Base-by-base conservation (phyloP, 1,140 invertebrate genomes). In the Drosophila sucinea region DNA sequence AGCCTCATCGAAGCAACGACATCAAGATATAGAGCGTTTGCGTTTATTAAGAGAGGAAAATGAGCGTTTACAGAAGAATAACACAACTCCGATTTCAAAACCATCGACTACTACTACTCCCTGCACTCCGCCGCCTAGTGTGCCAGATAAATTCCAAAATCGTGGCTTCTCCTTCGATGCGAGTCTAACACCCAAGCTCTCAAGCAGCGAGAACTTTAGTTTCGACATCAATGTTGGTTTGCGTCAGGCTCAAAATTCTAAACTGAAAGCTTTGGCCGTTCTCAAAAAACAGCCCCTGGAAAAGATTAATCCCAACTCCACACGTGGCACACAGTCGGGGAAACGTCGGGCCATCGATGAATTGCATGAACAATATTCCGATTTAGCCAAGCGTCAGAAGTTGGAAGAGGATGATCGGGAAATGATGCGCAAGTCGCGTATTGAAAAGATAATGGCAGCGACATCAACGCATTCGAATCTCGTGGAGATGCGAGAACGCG, bases 401-500 rank as follows among this genome's bases (percentile, higher is more conserved):
- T 73, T 92, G 33, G 77, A 93, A 68, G 76, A 93, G 66, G 80
- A 90, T 66, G 79, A 90, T 5, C 91, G 94, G 84, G 92, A 92
- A 79, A 73, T 85, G 11, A 84, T 94, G 61, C 92, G 94, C 64
- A 94, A 95, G 7, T 94, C 95, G 17, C 94, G 95, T 73, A 96
- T 98, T 72, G 95, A 96, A 80, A 94, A 96, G 90, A 94, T 98
- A 76, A 93, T 98, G 92, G 96, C 97, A 81, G 94, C 94, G 0
- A 96, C 95, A 60, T 98, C 97, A 0, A 93, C 94, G 27, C 96
- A 98, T 92, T 93, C 93, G 4, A 95, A 96, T 90, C 93, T 98
- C 11, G 94, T 97, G 2, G 94, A 96, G 79, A 92, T 94, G 72
- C 94, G 95, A 32, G 95, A 98, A 58, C 93, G 95, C 60, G 94